Conservation (phyloP, 1,140 invertebrate genomes). For the Homalodisca vitripennis region DNA sequence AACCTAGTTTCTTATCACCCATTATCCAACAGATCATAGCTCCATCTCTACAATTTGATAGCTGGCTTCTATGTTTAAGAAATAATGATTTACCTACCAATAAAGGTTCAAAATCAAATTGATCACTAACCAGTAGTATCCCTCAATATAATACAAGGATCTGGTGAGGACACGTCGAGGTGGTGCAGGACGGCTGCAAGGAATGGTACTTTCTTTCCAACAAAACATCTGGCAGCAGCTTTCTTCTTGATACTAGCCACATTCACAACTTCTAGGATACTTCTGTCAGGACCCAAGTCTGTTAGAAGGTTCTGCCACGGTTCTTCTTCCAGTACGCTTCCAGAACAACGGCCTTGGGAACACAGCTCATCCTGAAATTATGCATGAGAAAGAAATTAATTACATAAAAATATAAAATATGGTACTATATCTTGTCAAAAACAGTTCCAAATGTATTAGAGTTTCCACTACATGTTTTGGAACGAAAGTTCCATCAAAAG, state of each 20-base stretch:
- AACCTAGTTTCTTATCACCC: no score
- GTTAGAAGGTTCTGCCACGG: conserved; percentile 34
- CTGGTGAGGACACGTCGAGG: conserved; percentile 36
- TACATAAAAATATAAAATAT: not conserved
- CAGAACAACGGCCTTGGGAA: conserved; percentile 31
- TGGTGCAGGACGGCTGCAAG: conserved; percentile 37
- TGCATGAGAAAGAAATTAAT: not conserved
- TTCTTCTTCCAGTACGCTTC: conserved; percentile 31
- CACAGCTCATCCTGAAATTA: conserved; percentile 26
- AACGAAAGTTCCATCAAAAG: not conserved
- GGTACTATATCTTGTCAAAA: not conserved
- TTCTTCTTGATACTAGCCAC: conserved; percentile 34
- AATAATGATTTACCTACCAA: no score
- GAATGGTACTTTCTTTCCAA: conserved; percentile 39
- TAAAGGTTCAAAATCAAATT: no score
- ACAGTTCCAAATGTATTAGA: not conserved
- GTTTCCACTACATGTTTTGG: not conserved
- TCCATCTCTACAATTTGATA: no score
- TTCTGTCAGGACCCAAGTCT: conserved; percentile 28
- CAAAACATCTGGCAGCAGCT: conserved; percentile 31
- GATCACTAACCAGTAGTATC: conserved; percentile 40
- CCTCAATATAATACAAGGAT: conserved; percentile 37
- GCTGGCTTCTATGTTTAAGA: no score
- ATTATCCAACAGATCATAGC: no score
- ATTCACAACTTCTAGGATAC: conserved; percentile 33